Conservation (phyloP, 2,888 invertebrate genomes). For the Dryocosmus kuriphilus region DNA sequence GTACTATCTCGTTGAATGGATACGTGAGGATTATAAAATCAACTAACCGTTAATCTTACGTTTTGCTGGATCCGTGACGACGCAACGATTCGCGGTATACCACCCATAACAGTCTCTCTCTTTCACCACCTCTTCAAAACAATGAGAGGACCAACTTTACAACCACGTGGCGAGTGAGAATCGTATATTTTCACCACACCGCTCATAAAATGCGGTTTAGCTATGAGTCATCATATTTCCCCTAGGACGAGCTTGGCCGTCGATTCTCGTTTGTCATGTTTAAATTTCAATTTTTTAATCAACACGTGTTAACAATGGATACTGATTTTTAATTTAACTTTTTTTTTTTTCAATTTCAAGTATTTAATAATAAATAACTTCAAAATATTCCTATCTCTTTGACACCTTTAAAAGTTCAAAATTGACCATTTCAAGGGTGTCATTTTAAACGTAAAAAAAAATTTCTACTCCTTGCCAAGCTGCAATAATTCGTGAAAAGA, state of each 20-base stretch:
- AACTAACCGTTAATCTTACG: conserved; percentile 56
- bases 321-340: too few relatives aligned
- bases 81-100: conserved; percentile 56
- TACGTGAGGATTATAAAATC: conserved; percentile 55
- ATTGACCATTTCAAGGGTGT: too few relatives aligned
- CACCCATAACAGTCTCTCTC: conserved; percentile 55
- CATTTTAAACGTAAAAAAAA: too few relatives aligned
- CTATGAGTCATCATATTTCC: conserved; percentile 39
- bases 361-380: too few relatives aligned
- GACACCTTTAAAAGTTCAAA: too few relatives aligned
- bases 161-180: conserved; percentile 59
- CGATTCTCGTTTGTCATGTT: neutral
- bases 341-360: too few relatives aligned
- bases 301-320: neutral
- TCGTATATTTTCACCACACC: conserved; percentile 71
- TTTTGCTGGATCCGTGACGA: conserved; percentile 51
- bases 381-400: too few relatives aligned
- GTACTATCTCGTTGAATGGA: conserved; percentile 46
- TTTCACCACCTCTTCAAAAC: conserved; percentile 56
- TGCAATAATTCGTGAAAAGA: too few relatives aligned
- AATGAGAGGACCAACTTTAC: conserved; percentile 55
- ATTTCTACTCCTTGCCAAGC: too few relatives aligned
- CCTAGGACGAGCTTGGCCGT: conserved; percentile 24
- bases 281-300: too few relatives aligned
- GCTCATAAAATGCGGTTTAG: conserved; percentile 71